Evolutionary conservation across 2,888 invertebrate species (phyloP).

Genomic region (Iselma pallidipennis): DNA sequence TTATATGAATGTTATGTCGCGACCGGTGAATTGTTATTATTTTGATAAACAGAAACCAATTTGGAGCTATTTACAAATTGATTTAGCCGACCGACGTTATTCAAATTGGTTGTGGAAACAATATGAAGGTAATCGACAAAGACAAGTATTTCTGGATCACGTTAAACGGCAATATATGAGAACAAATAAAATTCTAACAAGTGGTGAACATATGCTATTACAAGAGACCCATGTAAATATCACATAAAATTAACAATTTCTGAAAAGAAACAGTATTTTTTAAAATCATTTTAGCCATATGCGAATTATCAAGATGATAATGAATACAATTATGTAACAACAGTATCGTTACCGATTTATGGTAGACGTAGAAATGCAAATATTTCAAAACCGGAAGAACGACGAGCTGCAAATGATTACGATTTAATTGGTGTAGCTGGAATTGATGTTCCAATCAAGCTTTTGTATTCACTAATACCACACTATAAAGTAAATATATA

Average conservation of each 20-base stretch:
- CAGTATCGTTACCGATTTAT: slow-evolving; percentile 91
- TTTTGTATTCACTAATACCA: slow-evolving; percentile 85
- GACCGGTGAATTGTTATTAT: slow-evolving; percentile 82
- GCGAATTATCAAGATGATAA: slow-evolving; percentile 62
- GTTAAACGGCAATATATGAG: slow-evolving; percentile 57
- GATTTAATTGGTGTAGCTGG: slow-evolving; percentile 95
- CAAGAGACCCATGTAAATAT: slow-evolving; percentile 38
- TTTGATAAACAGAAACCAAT: slow-evolving; percentile 77
- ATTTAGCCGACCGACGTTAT: slow-evolving; percentile 86
- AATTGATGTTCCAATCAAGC: slow-evolving; percentile 90
- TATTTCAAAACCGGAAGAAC: slow-evolving; percentile 27
- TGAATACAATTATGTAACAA: slow-evolving; percentile 79
- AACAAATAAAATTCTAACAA: slow-evolving; percentile 34
- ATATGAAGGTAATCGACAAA: slow-evolving; percentile 78
- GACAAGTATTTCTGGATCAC: slow-evolving; percentile 70
- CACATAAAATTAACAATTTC: not conserved
- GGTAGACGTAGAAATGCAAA: slow-evolving; percentile 70
- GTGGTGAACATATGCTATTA: slow-evolving; percentile 39
- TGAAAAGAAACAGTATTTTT: too few relatives aligned
- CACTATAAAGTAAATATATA: slow-evolving; percentile 74
- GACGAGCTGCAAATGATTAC: slow-evolving; percentile 61
- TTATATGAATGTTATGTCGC: slow-evolving; percentile 94
- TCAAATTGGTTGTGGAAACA: slow-evolving; percentile 90
- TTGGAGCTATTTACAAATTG: slow-evolving; percentile 98
- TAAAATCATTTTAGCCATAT: slow-evolving; percentile 39